Evolutionary conservation across 2,888 invertebrate species (phyloP).

Genomic region (Polymixis lichenea): DNA sequence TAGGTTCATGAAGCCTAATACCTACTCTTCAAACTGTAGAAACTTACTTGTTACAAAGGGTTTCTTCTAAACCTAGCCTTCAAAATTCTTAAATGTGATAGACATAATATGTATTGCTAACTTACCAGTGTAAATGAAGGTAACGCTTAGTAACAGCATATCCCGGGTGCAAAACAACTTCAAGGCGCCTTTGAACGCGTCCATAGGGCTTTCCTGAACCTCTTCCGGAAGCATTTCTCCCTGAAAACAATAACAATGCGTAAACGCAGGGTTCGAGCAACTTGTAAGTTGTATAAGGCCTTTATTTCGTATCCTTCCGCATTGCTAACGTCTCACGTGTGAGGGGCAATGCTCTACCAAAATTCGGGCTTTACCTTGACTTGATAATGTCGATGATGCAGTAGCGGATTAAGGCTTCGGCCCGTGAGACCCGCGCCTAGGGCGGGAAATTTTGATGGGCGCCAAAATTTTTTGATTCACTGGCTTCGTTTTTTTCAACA

Average conservation of each 20-base stretch:
- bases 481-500: no score
- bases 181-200: constrained; percentile 94
- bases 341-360: constrained; percentile 14
- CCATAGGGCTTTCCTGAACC: constrained; percentile 89
- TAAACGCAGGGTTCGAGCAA: background rate
- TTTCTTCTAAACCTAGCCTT: background rate
- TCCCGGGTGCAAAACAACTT: constrained; percentile 94
- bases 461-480: no score
- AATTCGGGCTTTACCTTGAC: constrained; percentile 24
- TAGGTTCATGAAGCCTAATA: background rate
- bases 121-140: constrained; percentile 97
- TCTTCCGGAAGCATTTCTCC: constrained; percentile 86
- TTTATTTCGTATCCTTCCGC: constrained; percentile 30
- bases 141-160: constrained; percentile 96
- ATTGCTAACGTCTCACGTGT: background rate
- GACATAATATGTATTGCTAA: constrained; percentile 1
- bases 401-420: no score
- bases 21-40: background rate
- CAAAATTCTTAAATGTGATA: background rate
- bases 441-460: no score
- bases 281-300: background rate
- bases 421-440: no score
- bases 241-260: constrained; percentile 73
- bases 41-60: background rate
- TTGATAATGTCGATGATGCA: constrained; percentile 12